These are phyloP conservation scores for Anarhynchus alexandrinus DNA, from an alignment of 2,113 vertebrate genomes.

Conservation along the genomic window DNA sequence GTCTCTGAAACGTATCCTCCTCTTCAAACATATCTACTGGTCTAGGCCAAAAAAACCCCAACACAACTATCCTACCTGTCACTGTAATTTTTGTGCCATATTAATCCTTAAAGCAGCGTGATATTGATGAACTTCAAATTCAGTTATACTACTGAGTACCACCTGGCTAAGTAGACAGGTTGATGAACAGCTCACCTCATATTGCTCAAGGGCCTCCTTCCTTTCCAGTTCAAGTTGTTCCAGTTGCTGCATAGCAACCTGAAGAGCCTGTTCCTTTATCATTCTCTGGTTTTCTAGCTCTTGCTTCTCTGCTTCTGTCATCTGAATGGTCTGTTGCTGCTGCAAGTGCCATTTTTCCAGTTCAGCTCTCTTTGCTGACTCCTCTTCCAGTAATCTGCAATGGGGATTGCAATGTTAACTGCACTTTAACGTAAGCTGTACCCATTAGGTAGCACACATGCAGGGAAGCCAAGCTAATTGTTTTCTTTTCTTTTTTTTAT, in stretches of 20 bases:
- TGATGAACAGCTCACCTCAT: slow-evolving; percentile 78
- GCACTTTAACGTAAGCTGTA: neutral
- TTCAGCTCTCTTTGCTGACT: slow-evolving; percentile 86
- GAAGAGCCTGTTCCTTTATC: slow-evolving; percentile 85
- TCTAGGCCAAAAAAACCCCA: neutral
- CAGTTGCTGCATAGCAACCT: slow-evolving; percentile 90
- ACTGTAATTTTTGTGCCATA: neutral
- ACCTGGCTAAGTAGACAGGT: neutral
- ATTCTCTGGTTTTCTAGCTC: slow-evolving; percentile 85
- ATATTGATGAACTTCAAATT: neutral
- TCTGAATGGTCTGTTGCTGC: slow-evolving; percentile 89
- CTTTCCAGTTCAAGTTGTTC: slow-evolving; percentile 86
- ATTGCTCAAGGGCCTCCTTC: slow-evolving; percentile 87
- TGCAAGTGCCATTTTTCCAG: slow-evolving; percentile 89
- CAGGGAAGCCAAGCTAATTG: neutral
- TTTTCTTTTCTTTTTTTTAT: neutral
- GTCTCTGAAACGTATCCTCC: neutral
- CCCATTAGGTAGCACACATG: neutral
- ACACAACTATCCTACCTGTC: neutral
- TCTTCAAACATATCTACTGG: neutral
- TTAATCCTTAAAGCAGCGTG: neutral
- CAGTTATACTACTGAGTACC: neutral
- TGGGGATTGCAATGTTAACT: neutral
- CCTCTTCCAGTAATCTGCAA: slow-evolving; percentile 89
- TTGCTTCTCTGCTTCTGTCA: slow-evolving; percentile 91